Conservation (phyloP, 2,888 invertebrate genomes). For the Caenorhabditis uteleia region DNA sequence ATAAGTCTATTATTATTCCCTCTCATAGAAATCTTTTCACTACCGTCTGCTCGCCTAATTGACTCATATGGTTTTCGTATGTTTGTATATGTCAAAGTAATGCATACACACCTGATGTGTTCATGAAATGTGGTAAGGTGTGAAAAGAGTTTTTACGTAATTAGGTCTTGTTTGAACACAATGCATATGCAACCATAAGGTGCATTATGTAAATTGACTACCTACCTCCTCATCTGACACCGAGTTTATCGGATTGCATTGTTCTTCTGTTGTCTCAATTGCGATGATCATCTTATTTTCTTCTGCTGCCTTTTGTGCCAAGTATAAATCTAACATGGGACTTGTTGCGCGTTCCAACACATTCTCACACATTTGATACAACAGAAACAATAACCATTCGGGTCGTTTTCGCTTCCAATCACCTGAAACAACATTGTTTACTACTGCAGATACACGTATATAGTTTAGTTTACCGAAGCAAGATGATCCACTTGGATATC, state of each 20-base stretch:
- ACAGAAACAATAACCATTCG: constrained; percentile 74
- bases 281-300: constrained; percentile 33
- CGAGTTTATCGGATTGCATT: constrained; percentile 74
- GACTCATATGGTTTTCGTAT: not conserved
- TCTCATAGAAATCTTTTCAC: too few relatives aligned
- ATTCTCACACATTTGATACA: constrained; percentile 73
- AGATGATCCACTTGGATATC: constrained; percentile 3
- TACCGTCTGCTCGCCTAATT: too few relatives aligned
- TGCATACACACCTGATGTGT: not conserved
- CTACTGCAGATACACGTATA: not conserved
- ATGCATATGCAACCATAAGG: too few relatives aligned
- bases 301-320: constrained; percentile 71
- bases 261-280: constrained; percentile 67
- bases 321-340: constrained; percentile 74
- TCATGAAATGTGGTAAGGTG: constrained; percentile 4
- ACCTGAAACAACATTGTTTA: constrained; percentile 60
- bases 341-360: constrained; percentile 70
- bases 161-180: not conserved
- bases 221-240: constrained; percentile 73
- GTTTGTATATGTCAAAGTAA: not conserved
- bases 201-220: not conserved
- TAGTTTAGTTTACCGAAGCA: too few relatives aligned
- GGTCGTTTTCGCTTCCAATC: constrained; percentile 74
- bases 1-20: too few relatives aligned
- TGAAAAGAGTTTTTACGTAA: constrained; percentile 1